Percentiles rank a stretch among this genome's conserved stretches.
Conservation (phyloP, 2,888 invertebrate genomes). For the Alviniconcha strummeri region DNA sequence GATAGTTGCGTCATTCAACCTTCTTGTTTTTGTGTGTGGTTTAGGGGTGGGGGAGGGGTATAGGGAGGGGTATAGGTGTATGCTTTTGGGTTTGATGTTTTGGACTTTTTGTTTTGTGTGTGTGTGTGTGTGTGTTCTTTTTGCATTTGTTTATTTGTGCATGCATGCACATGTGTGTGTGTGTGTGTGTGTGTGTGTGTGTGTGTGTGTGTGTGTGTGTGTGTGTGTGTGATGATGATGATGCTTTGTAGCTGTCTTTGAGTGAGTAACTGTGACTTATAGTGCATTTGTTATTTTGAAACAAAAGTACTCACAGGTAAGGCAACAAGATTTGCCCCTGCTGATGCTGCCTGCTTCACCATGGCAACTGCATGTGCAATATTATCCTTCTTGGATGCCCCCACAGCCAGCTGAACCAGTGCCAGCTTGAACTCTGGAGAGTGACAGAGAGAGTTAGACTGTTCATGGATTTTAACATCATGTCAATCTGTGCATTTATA, state of each 20-base stretch:
- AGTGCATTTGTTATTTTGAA: no score
- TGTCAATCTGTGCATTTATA: no score
- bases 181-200: background rate
- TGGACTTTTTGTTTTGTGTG: background rate
- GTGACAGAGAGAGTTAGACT: background rate
- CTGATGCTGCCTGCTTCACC: slow-evolving; percentile 81
- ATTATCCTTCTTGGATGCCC: slow-evolving; percentile 85
- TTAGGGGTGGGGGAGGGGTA: background rate
- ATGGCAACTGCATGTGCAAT: slow-evolving; percentile 82
- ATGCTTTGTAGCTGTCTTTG: background rate
- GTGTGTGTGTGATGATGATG: background rate
- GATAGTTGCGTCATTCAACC: no score
- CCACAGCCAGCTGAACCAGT: slow-evolving; percentile 87
- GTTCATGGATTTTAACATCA: no score
- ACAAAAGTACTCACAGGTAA: slow-evolving; percentile 76
- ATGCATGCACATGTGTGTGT: background rate
- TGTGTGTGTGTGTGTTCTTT: background rate
- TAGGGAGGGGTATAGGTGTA: background rate
- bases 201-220: background rate
- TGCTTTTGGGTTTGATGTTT: no score
- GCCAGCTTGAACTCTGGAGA: slow-evolving; percentile 82
- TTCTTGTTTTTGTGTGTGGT: background rate
- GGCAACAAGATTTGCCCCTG: slow-evolving; percentile 80
- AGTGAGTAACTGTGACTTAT: background rate
- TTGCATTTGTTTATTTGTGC: background rate